Conservation (phyloP, 1,140 invertebrate genomes). For the Eumeta japonica region DNA sequence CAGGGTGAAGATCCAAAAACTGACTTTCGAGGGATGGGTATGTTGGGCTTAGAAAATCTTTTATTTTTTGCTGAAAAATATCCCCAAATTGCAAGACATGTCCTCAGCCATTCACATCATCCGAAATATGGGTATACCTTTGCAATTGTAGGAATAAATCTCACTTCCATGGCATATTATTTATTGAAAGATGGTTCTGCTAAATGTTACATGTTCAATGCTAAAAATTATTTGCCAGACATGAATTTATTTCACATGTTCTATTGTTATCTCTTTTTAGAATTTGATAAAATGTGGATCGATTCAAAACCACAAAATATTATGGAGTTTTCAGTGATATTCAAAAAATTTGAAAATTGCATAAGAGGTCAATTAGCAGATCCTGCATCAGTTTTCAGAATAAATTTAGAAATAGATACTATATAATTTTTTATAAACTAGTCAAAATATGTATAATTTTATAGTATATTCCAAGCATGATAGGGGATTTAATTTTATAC, state of each 20-base stretch:
- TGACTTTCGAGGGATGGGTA: constrained; percentile 96
- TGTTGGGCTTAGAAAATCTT: constrained; percentile 91
- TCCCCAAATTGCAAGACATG: constrained; percentile 73
- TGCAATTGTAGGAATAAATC: constrained; percentile 91
- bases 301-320: constrained; percentile 86
- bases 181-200: constrained; percentile 79
- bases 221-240: constrained; percentile 65
- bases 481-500: no score
- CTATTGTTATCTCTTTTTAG: constrained; percentile 91
- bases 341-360: constrained; percentile 78
- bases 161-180: constrained; percentile 86
- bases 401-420: constrained; percentile 71
- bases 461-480: no score
- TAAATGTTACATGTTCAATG: constrained; percentile 92
- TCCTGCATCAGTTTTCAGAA: constrained; percentile 67
- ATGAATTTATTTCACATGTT: constrained; percentile 88
- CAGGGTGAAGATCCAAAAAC: constrained; percentile 97
- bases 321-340: constrained; percentile 90
- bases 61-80: constrained; percentile 86
- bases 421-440: constrained; percentile 54
- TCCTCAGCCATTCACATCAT: constrained; percentile 86
- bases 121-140: constrained; percentile 84
- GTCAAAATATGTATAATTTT: neutral
- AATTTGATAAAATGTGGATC: constrained; percentile 93
- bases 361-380: constrained; percentile 66